These are phyloP conservation scores for Belgica antarctica DNA, from an alignment of 2,888 invertebrate genomes.

Conservation along the genomic window DNA sequence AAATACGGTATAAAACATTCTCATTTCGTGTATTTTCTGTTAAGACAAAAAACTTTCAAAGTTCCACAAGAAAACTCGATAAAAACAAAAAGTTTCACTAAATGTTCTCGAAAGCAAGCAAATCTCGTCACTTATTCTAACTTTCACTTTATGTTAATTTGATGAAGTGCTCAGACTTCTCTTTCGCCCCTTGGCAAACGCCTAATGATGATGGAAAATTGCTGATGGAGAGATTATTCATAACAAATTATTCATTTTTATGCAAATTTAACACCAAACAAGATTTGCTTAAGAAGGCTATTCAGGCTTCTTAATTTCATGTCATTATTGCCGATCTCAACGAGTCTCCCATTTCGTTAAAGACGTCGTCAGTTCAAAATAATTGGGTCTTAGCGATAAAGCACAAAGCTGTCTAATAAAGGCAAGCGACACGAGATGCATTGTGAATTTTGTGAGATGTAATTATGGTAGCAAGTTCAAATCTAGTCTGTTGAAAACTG, in stretches of 20 bases:
- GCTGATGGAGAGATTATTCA: conserved; percentile 26
- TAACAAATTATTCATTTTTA: conserved; percentile 33
- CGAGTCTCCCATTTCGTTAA: background rate
- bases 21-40: no score
- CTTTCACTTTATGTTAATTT: background rate
- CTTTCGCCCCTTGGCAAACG: background rate
- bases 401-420: no score
- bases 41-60: no score
- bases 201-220: background rate
- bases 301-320: background rate
- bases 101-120: background rate
- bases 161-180: background rate
- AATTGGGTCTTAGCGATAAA: no score
- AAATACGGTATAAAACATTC: no score
- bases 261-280: conserved; percentile 21
- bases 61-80: background rate
- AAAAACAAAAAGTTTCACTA: background rate
- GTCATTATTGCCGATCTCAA: background rate
- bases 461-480: no score
- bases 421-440: no score
- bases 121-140: background rate
- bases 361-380: no score
- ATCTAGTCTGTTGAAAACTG: no score
- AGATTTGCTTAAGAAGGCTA: background rate
- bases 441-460: no score